Evolutionary conservation across 2,113 vertebrate species (phyloP).

Genomic region (Pelusios castaneus): DNA sequence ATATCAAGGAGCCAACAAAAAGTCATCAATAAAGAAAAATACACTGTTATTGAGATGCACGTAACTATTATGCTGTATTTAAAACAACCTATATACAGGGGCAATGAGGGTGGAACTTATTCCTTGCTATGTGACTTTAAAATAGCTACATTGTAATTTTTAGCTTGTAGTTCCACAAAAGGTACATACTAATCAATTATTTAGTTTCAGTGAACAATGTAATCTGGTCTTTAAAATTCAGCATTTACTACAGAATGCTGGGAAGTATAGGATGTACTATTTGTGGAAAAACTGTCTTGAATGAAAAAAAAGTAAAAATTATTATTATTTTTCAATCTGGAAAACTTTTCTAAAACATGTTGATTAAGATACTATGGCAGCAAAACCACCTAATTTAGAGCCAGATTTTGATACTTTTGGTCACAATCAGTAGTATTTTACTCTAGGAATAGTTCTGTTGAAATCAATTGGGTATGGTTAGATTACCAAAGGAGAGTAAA

Average conservation of each 20-base stretch:
- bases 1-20: background rate
- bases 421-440: background rate
- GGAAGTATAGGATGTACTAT: background rate
- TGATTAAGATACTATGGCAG: background rate
- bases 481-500: too few relatives aligned
- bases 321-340: background rate
- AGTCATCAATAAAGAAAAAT: background rate
- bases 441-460: background rate
- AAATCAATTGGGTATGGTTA: background rate
- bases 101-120: background rate
- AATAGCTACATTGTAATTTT: background rate
- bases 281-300: background rate
- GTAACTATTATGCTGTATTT: background rate
- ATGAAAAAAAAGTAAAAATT: background rate
- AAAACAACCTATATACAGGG: background rate
- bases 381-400: background rate
- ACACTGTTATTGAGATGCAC: background rate
- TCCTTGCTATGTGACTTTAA: background rate
- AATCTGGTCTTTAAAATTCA: background rate
- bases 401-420: background rate
- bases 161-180: background rate
- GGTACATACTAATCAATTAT: background rate
- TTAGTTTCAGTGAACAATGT: too few relatives aligned
- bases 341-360: background rate
- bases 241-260: background rate